These are phyloP conservation scores for Therioaphis trifolii DNA, from an alignment of 2,888 invertebrate genomes.

Conservation along the genomic window DNA sequence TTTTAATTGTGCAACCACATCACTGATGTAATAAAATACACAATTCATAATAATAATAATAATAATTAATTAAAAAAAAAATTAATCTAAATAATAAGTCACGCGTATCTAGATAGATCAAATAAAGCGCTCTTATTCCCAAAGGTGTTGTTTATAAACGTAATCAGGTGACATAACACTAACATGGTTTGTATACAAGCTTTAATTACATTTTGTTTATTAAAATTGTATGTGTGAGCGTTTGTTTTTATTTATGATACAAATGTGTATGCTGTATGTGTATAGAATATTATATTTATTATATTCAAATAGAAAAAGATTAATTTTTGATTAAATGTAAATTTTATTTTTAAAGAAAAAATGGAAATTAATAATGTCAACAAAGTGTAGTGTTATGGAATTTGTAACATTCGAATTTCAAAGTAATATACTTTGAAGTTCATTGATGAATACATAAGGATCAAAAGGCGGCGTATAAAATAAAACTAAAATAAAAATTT, in stretches of 20 bases:
- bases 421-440: too few species aligned
- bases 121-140: slow-evolving; percentile 13
- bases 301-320: too few species aligned
- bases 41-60: slow-evolving; percentile 12
- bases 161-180: slow-evolving; percentile 11
- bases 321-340: too few species aligned
- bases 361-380: too few species aligned
- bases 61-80: slow-evolving; percentile 19
- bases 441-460: too few species aligned
- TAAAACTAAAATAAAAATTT: too few species aligned
- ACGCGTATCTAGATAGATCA: slow-evolving; percentile 20
- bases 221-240: neutral
- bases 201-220: neutral
- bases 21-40: slow-evolving; percentile 1
- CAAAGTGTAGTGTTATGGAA: too few species aligned
- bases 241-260: neutral
- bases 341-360: too few species aligned
- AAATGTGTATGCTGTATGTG: too few species aligned
- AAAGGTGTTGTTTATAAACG: slow-evolving; percentile 32
- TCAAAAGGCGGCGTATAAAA: too few species aligned
- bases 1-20: neutral
- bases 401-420: too few species aligned
- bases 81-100: slow-evolving; percentile 21
- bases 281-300: too few species aligned
- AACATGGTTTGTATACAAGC: neutral